phyloP scores from a whole-genome alignment of 1,140 invertebrate species.

The Eulimnadia texana region DNA sequence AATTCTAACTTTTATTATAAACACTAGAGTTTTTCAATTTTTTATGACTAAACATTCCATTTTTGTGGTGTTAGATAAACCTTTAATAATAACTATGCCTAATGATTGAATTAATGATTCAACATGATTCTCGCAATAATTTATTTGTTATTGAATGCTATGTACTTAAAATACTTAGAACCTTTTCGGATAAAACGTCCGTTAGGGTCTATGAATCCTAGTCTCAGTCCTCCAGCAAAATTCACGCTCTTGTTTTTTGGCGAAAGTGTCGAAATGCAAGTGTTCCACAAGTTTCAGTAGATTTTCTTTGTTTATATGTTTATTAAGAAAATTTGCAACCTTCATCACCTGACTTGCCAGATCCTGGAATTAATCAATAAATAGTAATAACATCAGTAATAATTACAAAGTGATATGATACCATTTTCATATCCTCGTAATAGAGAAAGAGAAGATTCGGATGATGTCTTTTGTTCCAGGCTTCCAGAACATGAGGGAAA shows the following conservation, averaged over 20 bases:
- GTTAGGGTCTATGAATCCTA: background rate
- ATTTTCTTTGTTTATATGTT: background rate
- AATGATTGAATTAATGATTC: no score
- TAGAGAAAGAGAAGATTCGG: constrained; percentile 26
- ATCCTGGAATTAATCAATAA: background rate
- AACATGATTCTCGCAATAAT: background rate
- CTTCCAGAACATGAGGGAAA: constrained; percentile 17
- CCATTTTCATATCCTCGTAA: constrained; percentile 25
- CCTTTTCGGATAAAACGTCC: constrained; percentile 27
- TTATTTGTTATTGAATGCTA: background rate
- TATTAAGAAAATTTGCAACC: background rate
- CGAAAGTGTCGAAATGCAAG: background rate
- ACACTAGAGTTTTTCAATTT: no score
- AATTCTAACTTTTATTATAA: no score
- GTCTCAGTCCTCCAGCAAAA: background rate
- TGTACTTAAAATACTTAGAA: background rate
- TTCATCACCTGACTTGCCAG: background rate
- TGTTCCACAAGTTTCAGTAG: background rate
- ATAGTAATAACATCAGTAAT: background rate
- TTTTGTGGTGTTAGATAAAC: no score
- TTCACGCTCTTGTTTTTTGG: constrained; percentile 5
- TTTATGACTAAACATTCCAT: no score
- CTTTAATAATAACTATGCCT: no score
- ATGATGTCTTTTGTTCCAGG: constrained; percentile 24
- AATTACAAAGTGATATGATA: background rate